Conservation (phyloP, 2,888 invertebrate species). For the Listrodromus nycthemerus region DNA sequence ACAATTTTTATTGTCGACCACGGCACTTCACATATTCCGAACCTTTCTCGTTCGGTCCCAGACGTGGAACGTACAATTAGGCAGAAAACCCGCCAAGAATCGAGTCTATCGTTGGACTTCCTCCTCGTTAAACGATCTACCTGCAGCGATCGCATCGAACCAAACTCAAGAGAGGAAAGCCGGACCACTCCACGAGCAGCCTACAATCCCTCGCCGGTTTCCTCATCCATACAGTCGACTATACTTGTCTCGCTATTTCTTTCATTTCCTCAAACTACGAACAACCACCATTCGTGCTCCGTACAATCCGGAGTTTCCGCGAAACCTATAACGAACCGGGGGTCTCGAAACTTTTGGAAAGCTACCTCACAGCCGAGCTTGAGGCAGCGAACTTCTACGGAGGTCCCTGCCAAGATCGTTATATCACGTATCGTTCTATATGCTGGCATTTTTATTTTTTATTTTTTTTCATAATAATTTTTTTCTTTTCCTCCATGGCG, state of each 20-base stretch:
- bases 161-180: slow-evolving; percentile 41
- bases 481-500: neutral
- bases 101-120: slow-evolving; percentile 66
- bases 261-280: slow-evolving; percentile 45
- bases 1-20: too few species aligned
- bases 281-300: slow-evolving; percentile 18
- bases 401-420: slow-evolving; percentile 57
- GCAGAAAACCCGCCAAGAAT: slow-evolving; percentile 77
- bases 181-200: slow-evolving; percentile 3
- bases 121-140: slow-evolving; percentile 75
- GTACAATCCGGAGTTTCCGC: slow-evolving; percentile 9
- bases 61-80: slow-evolving; percentile 84
- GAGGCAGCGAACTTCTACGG: slow-evolving; percentile 51
- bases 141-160: slow-evolving; percentile 77
- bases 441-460: slow-evolving; percentile 15
- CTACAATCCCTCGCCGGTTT: neutral
- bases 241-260: slow-evolving; percentile 7
- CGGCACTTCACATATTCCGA: neutral
- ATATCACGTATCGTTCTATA: slow-evolving; percentile 52
- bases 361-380: slow-evolving; percentile 39
- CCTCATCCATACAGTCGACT: neutral
- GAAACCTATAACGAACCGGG: slow-evolving; percentile 59
- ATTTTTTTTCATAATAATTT: neutral
- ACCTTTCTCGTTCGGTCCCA: slow-evolving; percentile 69
- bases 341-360: slow-evolving; percentile 60